Evolutionary conservation across 1,140 invertebrate genomes (phyloP), one percentile per base, ranked within the genome.

Genomic region (Liolophura sinensis): DNA sequence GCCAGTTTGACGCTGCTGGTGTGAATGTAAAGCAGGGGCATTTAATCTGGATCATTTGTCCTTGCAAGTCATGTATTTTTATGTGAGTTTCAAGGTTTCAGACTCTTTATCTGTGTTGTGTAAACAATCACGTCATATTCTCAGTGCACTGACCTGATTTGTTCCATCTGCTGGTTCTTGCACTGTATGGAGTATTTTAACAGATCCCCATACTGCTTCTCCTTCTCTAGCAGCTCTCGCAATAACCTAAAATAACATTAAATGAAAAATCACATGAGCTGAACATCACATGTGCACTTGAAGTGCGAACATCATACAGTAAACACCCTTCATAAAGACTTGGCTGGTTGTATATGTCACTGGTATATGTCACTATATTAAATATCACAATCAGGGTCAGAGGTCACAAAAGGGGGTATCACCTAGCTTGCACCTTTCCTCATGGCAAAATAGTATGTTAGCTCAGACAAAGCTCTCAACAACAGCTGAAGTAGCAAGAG

Each of bases 181-280:
- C 94, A 91, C 55, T 92, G 89, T 1, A 95, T 74, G 70, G 88
- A 87, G 66, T 89, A 86, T 70, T 89, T 89, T 25, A 95, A 80
- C n/a, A 93, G 78, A 7, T 82, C 82, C 67, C 93, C 90, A 80
- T 92, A 91, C 9, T 88, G 84, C 77, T 90, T 90, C 71, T 93
- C 90, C 49, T 85, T 88, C 46, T 93, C 91, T 58, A 93, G 71
- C 5, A 90, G 77, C 69, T 90, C 88, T 64, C 88, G 85, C 55
- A 90, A 73, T 27, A 90, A 75, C 66, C 86, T 87, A 61, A 54
- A 71, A 70, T 27, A 57, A 27, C 55, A 62, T n/a, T 48, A 31
- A 62, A 52, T 1, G 60, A 15, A 60, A 58, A 60, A 4, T 70
- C 60, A 20, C 65, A 59, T 50, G 66, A 64, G 9, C 68, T 72